These are phyloP conservation scores for Cyrtodaria siliqua DNA, from an alignment of 2,888 invertebrate genomes.

Conservation along the genomic window DNA sequence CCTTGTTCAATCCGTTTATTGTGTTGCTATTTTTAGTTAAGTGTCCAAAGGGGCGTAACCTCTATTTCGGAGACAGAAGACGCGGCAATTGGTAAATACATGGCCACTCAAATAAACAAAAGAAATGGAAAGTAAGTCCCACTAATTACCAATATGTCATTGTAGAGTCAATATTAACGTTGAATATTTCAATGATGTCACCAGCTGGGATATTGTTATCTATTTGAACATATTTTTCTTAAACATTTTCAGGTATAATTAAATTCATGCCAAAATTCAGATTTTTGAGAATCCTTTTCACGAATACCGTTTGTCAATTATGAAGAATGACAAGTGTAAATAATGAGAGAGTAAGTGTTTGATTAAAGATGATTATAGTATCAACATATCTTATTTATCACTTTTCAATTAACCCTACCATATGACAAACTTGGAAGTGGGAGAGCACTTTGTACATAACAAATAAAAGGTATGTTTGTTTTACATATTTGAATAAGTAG, in stretches of 20 bases:
- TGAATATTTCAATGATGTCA: constrained; percentile 15
- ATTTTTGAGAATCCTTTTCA: constrained; percentile 30
- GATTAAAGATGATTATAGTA: constrained; percentile 1
- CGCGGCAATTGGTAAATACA: constrained; percentile 1
- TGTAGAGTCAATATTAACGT: constrained; percentile 27
- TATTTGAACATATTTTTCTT: constrained; percentile 28
- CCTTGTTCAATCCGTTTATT: too few species aligned
- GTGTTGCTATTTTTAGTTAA: constrained; percentile 21
- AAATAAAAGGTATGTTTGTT: too few species aligned
- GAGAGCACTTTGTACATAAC: too few species aligned
- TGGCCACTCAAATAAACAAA: constrained; percentile 16
- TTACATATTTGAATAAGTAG: too few species aligned
- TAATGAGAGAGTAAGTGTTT: background rate
- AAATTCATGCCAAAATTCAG: constrained; percentile 47
- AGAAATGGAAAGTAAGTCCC: constrained; percentile 12
- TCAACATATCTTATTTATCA: background rate
- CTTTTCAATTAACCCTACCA: background rate
- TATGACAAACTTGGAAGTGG: too few species aligned
- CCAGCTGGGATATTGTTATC: constrained; percentile 24
- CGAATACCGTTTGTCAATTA: constrained; percentile 18
- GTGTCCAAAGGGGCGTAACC: constrained; percentile 12
- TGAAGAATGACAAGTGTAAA: constrained; percentile 25
- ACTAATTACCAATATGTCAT: constrained; percentile 16
- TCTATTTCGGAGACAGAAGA: constrained; percentile 10
- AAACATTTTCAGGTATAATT: constrained; percentile 49